phyloP scores from a whole-genome alignment of 2,797 vertebrate species.

The Borostomias antarcticus region DNA sequence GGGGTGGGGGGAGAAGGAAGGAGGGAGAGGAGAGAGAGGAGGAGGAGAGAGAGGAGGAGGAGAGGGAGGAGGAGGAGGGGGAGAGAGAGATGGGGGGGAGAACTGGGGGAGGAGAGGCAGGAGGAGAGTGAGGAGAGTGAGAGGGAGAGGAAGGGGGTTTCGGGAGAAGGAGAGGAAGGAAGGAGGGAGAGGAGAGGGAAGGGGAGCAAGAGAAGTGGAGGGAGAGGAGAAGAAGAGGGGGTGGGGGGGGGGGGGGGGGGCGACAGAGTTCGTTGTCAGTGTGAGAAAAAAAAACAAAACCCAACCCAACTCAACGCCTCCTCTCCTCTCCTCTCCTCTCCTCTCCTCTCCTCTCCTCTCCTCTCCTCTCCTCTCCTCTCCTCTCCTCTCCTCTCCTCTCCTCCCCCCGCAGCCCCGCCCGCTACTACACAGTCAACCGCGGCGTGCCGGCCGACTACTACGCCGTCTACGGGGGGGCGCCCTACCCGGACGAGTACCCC shows the following conservation, averaged over 20 bases:
- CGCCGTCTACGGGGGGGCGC: slow-evolving; percentile 78
- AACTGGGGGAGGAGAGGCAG: no score
- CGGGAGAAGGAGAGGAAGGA: no score
- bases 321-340: neutral
- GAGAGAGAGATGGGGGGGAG: neutral
- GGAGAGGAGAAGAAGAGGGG: neutral
- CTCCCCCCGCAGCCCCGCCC: slow-evolving; percentile 77
- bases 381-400: neutral
- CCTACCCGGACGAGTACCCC: slow-evolving; percentile 87
- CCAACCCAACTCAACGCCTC: neutral
- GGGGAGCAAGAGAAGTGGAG: neutral
- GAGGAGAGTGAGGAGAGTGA: no score
- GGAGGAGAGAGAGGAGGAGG: neutral
- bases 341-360: neutral
- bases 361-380: neutral
- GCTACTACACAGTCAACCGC: slow-evolving; percentile 80
- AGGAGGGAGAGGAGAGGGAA: neutral
- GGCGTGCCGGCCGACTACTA: slow-evolving; percentile 83
- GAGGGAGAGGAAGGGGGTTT: neutral
- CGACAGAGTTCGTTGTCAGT: no score
- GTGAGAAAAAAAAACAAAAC: no score
- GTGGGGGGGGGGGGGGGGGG: neutral
- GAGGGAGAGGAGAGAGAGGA: neutral
- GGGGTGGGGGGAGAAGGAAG: neutral
- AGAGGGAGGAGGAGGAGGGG: neutral